Base-by-base conservation (phyloP, 2,113 vertebrate genomes). In the Sphyrna mokarran region DNA sequence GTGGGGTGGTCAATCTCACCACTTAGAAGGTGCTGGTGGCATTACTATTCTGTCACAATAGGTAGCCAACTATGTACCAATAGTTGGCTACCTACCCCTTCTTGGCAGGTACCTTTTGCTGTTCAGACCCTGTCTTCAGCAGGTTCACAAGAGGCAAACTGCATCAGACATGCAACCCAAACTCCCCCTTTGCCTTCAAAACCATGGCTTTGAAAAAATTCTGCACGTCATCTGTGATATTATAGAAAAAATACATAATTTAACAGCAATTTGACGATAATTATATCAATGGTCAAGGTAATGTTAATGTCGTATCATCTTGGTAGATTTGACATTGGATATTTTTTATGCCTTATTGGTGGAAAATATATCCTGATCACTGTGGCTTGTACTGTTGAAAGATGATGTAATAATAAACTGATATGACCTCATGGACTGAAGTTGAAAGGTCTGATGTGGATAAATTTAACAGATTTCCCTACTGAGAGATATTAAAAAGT, bases 361-460 rank as follows among this genome's bases (percentile, higher is more conserved):
- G 40, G 40, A 70, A 95, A 95, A 54, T 54, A 72, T 70, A 54
- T 95, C 94, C 68, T 95, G 29, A 95, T 72, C 69, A 54, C 69
- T 54, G n/a, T 95, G 37, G 68, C 40, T 95, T 66, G 66, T 48
- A 95, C 94, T 95, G 68, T 72, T 95, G 69, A 95, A 95, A 95
- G 22, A 95, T 95, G 94, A 95, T 70, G 94, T 70, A 95, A 95
- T 95, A 95, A 95, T 95, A 95, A 95, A 95, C 40, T 95, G 94
- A 48, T 72, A 48, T 95, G 94, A 95, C 94, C 69, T 95, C 94
- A 95, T 66, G 94, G 69, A 95, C 68, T 95, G 94, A 95, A 54
- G 37, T 83, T 83, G 78, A 83, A 83, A 37, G 68, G n/a, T 95
- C 10, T 95, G 68, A 72, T 14, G 23, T 48, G 69, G 69, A 72